phyloP scores from a whole-genome alignment of 2,113 vertebrate species.

The Mustela nigripes region DNA sequence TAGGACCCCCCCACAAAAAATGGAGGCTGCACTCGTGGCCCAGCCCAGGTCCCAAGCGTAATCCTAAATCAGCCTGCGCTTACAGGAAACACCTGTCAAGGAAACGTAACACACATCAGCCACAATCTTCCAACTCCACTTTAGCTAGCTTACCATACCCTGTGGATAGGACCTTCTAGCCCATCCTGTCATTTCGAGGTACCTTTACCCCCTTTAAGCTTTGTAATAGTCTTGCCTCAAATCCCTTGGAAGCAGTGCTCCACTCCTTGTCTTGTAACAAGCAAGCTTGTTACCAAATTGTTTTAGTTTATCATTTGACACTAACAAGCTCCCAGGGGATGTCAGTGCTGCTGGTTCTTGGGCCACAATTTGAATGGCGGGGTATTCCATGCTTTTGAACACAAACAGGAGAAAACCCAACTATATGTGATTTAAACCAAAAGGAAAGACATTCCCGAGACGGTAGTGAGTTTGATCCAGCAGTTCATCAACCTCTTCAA shows the following conservation, averaged over 20 bases:
- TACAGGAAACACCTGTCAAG: neutral
- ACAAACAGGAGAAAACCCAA: neutral
- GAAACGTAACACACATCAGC: neutral
- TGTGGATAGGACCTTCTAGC: neutral
- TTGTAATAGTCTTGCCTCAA: neutral
- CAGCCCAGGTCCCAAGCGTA: neutral
- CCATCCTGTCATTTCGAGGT: neutral
- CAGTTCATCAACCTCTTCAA: neutral
- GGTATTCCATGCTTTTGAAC: neutral
- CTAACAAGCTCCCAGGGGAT: neutral
- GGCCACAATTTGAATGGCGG: neutral
- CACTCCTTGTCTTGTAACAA: too few species aligned
- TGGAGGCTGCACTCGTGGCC: neutral
- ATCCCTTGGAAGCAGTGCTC: neutral
- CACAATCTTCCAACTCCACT: neutral
- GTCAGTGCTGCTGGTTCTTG: neutral
- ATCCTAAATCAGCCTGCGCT: neutral
- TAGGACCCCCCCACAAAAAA: neutral
- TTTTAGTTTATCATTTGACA: neutral
- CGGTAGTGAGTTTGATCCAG: neutral
- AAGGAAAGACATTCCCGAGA: neutral
- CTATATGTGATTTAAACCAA: neutral
- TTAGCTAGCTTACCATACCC: neutral
- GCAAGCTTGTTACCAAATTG: neutral
- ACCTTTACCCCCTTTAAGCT: neutral